phyloP scores from a whole-genome alignment of 2,888 invertebrate species.

The Hemithea aestivaria region DNA sequence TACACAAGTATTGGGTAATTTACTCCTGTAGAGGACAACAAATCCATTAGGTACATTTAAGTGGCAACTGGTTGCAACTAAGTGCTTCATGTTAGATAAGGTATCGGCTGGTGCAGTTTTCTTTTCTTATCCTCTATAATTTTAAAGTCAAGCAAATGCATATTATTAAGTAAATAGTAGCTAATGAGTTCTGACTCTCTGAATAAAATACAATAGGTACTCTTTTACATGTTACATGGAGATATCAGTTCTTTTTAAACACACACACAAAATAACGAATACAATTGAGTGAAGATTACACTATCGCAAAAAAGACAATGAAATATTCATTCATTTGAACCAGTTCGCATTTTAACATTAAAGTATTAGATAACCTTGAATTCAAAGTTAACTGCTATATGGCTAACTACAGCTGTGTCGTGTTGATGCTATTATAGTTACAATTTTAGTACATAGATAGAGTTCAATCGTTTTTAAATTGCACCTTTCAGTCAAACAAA shows the following conservation, averaged over 20 bases:
- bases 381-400: conserved; percentile 7
- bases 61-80: conserved; percentile 1
- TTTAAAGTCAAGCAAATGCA: too few species aligned
- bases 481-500: too few species aligned
- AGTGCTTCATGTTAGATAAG: conserved; percentile 1
- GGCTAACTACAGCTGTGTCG: conserved; percentile 4
- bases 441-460: conserved; percentile 4
- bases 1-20: conserved; percentile 14
- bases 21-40: conserved; percentile 15
- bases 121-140: too few species aligned
- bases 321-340: conserved; percentile 9
- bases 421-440: conserved; percentile 8
- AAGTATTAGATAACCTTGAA: conserved; percentile 10
- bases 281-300: conserved; percentile 2
- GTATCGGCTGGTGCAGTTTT: too few species aligned
- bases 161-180: too few species aligned
- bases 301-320: conserved; percentile 16
- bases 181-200: too few species aligned
- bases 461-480: too few species aligned
- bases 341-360: conserved; percentile 11
- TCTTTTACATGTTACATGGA: too few species aligned
- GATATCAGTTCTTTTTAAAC: too few species aligned
- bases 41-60: conserved; percentile 14
- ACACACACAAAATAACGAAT: background rate
- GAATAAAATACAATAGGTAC: too few species aligned